A percentile compares a stretch with the other conserved stretches of the same genome.
Conservation (phyloP, 2,113 vertebrate species). For the Ancistrus triradiatus region DNA sequence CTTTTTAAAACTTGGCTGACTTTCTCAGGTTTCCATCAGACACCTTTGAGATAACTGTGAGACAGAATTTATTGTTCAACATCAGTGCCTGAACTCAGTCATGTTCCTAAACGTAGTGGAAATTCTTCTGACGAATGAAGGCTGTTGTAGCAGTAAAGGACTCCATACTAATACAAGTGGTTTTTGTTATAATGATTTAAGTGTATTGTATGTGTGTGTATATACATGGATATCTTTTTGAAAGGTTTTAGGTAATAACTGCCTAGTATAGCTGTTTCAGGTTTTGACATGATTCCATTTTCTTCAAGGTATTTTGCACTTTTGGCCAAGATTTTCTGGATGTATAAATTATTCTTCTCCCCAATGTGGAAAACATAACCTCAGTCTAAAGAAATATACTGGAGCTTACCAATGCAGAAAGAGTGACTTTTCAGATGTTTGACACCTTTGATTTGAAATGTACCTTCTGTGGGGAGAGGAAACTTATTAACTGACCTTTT, state of each 20-base stretch:
- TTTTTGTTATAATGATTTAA: too few species aligned
- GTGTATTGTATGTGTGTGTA: too few species aligned
- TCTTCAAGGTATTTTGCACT: conserved; percentile 21
- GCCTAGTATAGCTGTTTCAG: background rate
- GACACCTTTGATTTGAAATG: conserved; percentile 4
- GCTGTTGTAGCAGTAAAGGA: too few species aligned
- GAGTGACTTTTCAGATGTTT: conserved; percentile 1
- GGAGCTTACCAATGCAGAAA: conserved; percentile 5
- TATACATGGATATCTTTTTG: background rate
- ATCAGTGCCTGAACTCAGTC: too few species aligned
- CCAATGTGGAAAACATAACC: conserved; percentile 32
- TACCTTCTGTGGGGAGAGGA: background rate
- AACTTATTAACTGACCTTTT: conserved; percentile 22
- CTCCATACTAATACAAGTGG: too few species aligned
- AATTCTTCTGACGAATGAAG: too few species aligned
- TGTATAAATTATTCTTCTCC: conserved; percentile 23
- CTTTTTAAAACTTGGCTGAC: too few species aligned
- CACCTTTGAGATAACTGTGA: too few species aligned
- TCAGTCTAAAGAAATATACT: conserved; percentile 15
- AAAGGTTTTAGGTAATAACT: conserved; percentile 15
- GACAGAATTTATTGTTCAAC: too few species aligned
- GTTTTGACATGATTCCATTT: conserved; percentile 21
- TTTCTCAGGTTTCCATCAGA: too few species aligned
- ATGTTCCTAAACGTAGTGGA: too few species aligned
- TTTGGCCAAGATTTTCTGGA: conserved; percentile 14